Percentiles rank a stretch among this genome's conserved stretches.
Evolutionary conservation across 1,140 invertebrate genomes (phyloP).

Genomic region (Macrocentrus cingulum): DNA sequence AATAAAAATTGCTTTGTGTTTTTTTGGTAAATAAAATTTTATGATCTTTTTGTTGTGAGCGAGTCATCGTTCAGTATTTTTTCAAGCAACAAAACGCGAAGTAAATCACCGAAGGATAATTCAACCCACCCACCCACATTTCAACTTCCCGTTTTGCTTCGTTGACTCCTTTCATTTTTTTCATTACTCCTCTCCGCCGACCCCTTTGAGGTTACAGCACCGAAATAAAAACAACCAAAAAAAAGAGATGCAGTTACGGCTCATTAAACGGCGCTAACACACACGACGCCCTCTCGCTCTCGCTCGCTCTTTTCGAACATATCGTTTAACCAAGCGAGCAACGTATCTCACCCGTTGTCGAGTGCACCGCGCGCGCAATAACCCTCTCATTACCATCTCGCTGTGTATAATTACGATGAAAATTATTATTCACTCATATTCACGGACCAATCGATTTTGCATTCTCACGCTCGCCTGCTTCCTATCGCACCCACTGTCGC

Average conservation of each 20-base stretch:
- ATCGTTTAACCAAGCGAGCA: slow-evolving; percentile 14
- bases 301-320: neutral
- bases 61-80: no score
- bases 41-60: no score
- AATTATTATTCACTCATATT: slow-evolving; percentile 27
- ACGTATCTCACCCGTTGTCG: slow-evolving; percentile 14
- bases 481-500: slow-evolving; percentile 15
- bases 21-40: no score
- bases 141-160: neutral
- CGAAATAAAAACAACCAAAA: slow-evolving; percentile 5
- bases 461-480: slow-evolving; percentile 11
- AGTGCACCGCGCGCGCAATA: slow-evolving; percentile 5
- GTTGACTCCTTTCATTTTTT: neutral
- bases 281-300: neutral
- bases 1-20: no score
- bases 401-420: slow-evolving; percentile 17
- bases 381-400: slow-evolving; percentile 26
- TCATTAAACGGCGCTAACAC: slow-evolving; percentile 28
- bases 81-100: neutral
- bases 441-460: slow-evolving; percentile 13
- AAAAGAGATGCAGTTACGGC: slow-evolving; percentile 19
- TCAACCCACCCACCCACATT: neutral
- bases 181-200: slow-evolving; percentile 1
- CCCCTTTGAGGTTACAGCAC: slow-evolving; percentile 11
- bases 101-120: slow-evolving; percentile 8